Base-by-base conservation (phyloP, 2,113 vertebrate genomes). In the Nerophis lumbriciformis region DNA sequence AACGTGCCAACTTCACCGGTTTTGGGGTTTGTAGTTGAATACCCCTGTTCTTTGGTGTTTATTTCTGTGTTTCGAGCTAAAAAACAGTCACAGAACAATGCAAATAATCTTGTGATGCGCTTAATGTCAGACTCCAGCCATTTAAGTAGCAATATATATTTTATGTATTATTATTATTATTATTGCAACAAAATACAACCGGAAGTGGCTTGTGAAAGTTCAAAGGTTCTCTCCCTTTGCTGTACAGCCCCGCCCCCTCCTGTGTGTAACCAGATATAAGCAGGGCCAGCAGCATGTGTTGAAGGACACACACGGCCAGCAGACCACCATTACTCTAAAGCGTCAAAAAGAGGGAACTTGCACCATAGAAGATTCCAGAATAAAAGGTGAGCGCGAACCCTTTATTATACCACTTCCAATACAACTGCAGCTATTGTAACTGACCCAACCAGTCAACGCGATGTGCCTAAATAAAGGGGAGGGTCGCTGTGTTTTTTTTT, bases 371-470 rank as follows among this genome's bases (percentile, higher is more conserved):
- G 58, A 37, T 48, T 61, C 28, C 16, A 10, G 36, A 39, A 39
- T 7, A 53, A 62, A 61, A 79, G 83, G 83, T 85, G 71, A 71
- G 83, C 19, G 1, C 9, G 12, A 11, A 45, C 28, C 28, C 4
- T 28, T 28, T 3, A 3, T 28, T 28, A 2, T 28, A 28, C 28
- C 3, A 28, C 28, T 28, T 2, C 28, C 28, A 28, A 28, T 4
- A 28, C 28, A 28, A 28, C 28, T 28, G 28, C 28, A 3, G 28
- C 28, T 28, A 3, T 28, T 28, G 28, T 28, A 28, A 28, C 28
- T 28, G 28, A 42, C 39, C 39, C 10, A 42, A 8, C 7, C 6
- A 9, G 6, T 10, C 53, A 16, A 38, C 6, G 36, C 16, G 13
- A 37, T n/a, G 14, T 38, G 8, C 5, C 36, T 14, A 38, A 55